These are phyloP conservation scores for Xiphydria camelus DNA, from an alignment of 2,888 invertebrate genomes.

Conservation along the genomic window DNA sequence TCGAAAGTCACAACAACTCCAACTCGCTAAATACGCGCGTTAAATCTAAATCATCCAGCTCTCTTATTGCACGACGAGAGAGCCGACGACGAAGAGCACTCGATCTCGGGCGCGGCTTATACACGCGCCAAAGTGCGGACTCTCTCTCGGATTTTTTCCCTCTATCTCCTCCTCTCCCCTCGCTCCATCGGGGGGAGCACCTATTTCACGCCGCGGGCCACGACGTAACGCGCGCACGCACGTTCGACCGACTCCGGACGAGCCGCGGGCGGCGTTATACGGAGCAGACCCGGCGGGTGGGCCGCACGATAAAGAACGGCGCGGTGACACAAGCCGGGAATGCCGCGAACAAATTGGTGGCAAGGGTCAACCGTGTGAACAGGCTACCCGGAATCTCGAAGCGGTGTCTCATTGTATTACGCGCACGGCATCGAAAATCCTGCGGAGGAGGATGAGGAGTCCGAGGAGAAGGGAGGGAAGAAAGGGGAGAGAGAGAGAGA, in stretches of 20 bases:
- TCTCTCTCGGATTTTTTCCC: not conserved
- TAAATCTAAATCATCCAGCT: conserved; percentile 34
- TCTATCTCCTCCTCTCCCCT: not conserved
- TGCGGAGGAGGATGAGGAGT: not conserved
- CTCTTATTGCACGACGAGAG: conserved; percentile 23
- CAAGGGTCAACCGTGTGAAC: conserved; percentile 35
- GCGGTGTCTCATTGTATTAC: conserved; percentile 4
- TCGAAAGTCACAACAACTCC: conserved; percentile 28
- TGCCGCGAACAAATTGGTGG: conserved; percentile 46
- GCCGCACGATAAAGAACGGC: no score
- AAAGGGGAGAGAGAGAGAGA: conserved; percentile 12
- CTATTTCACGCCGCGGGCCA: no score
- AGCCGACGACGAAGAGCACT: conserved; percentile 8
- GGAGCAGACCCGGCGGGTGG: no score
- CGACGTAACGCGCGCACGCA: no score
- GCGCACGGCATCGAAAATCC: not conserved
- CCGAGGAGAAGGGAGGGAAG: conserved; percentile 10
- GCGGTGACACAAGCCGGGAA: conserved; percentile 33
- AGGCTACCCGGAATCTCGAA: not conserved
- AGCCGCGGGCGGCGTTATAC: no score
- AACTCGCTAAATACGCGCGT: conserved; percentile 24
- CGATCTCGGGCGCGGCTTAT: conserved; percentile 5
- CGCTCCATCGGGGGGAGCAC: no score
- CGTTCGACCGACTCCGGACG: no score
- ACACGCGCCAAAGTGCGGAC: conserved; percentile 1